Percentiles rank a stretch among this genome's conserved stretches.
phyloP scores from a whole-genome alignment of 1,140 invertebrate genomes.

The Danaus melanippus region DNA sequence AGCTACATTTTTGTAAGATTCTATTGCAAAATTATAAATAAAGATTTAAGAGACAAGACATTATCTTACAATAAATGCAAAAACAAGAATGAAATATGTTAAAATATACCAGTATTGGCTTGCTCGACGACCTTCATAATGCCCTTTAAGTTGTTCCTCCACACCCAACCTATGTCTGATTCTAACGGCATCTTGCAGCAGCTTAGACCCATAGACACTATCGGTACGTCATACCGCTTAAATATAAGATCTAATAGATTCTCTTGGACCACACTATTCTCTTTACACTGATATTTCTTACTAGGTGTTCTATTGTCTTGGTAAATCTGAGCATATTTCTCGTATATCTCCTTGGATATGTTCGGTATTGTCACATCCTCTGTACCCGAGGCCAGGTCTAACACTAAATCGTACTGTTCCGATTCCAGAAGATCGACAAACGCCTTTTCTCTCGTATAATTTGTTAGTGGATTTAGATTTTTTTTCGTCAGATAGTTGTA shows the following conservation, averaged over 20 bases:
- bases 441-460: conserved; percentile 68
- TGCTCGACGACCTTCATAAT: conserved; percentile 76
- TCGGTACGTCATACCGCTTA: conserved; percentile 71
- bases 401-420: conserved; percentile 75
- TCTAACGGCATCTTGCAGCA: conserved; percentile 86
- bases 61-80: no score
- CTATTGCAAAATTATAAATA: no score
- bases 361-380: conserved; percentile 73
- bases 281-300: conserved; percentile 32
- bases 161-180: conserved; percentile 78
- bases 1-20: no score
- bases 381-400: conserved; percentile 77
- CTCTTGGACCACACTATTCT: conserved; percentile 34
- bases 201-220: conserved; percentile 75
- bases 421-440: conserved; percentile 73
- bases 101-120: conserved; percentile 69
- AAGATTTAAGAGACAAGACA: no score
- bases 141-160: conserved; percentile 81
- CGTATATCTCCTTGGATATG: conserved; percentile 60
- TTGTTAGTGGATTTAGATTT: conserved; percentile 44
- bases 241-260: conserved; percentile 73
- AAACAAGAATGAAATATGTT: not conserved
- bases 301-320: conserved; percentile 43
- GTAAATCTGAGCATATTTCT: conserved; percentile 68
- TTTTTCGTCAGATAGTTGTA: conserved; percentile 58